Evolutionary conservation across 1,140 invertebrate species (phyloP).

Genomic region (Drosophila carrolli): DNA sequence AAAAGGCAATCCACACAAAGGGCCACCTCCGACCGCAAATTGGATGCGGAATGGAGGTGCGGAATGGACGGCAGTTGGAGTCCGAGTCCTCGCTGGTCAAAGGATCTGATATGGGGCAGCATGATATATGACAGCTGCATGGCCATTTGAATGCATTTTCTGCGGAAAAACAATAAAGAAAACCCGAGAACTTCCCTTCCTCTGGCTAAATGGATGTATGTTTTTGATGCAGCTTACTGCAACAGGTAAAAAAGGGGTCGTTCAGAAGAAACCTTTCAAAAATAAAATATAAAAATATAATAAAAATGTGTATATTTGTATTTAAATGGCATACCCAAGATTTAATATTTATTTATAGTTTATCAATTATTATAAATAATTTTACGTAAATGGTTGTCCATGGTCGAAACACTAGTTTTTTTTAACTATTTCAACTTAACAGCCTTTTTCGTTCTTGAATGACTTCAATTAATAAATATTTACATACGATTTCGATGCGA

Average conservation of each 20-base stretch:
- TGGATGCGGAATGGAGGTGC: conserved; percentile 10
- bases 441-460: neutral
- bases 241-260: neutral
- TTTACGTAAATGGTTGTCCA: neutral
- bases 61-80: neutral
- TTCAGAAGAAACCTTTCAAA: neutral
- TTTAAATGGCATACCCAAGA: neutral
- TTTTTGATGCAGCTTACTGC: neutral
- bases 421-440: neutral
- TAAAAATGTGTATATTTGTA: neutral
- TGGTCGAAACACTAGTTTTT: neutral
- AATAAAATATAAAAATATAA: neutral
- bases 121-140: conserved; percentile 18
- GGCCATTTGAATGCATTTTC: conserved; percentile 18
- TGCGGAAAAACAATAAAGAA: neutral
- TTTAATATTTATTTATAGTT: neutral
- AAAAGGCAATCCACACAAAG: conserved; percentile 33
- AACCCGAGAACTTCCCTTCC: neutral
- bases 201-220: neutral
- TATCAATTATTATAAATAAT: too few relatives aligned
- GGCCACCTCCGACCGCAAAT: conserved; percentile 2
- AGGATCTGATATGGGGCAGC: conserved; percentile 2
- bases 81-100: conserved; percentile 4
- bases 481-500: neutral
- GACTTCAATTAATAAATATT: conserved; percentile 18